Evolutionary conservation across 2,113 vertebrate genomes (phyloP).

Genomic region (Loxodonta africana): DNA sequence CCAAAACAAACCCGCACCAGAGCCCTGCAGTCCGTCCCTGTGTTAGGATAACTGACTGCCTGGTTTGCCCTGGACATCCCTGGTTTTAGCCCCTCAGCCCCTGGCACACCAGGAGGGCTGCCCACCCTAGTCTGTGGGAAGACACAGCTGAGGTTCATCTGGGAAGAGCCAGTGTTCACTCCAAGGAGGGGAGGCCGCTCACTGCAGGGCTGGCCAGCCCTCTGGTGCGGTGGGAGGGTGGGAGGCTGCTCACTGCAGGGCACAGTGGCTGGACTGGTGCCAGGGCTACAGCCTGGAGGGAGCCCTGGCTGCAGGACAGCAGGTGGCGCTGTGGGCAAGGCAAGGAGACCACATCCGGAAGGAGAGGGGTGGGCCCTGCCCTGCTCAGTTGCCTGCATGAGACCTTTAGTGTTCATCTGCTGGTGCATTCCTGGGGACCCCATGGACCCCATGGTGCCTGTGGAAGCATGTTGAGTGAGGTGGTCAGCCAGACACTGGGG

Average conservation of each 20-base stretch:
- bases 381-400: no score
- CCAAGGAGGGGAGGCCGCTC: not conserved
- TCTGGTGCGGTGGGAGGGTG: no score
- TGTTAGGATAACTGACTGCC: not conserved
- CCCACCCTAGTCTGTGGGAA: not conserved
- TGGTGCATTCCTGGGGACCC: no score
- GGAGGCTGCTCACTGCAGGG: no score
- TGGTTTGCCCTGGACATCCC: not conserved
- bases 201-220: no score
- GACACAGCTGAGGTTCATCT: not conserved
- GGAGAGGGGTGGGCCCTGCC: not conserved
- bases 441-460: no score
- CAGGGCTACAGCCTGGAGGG: not conserved
- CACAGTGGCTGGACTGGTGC: no score
- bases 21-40: not conserved
- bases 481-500: no score
- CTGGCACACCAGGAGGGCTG: not conserved
- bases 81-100: not conserved
- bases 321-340: constrained; percentile 86
- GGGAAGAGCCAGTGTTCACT: not conserved
- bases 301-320: not conserved
- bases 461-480: no score
- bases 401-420: not conserved
- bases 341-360: constrained; percentile 20
- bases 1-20: not conserved